A percentile compares a stretch with the other conserved stretches of the same genome.
Conservation (phyloP, 2,113 vertebrate species). For the Carassius gibelio region DNA sequence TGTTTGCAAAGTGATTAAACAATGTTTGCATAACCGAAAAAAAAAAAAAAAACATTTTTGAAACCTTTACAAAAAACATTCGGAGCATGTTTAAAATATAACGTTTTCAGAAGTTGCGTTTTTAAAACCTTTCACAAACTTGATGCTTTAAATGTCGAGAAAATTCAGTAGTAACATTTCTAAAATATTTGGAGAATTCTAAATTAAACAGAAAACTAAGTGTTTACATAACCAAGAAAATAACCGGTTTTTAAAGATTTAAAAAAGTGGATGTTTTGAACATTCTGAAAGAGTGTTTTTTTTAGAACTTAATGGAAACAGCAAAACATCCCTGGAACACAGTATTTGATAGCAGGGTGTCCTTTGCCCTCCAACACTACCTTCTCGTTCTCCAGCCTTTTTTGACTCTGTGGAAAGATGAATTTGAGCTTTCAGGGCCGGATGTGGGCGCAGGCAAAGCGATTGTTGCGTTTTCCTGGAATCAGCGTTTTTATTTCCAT, state of each 20-base stretch:
- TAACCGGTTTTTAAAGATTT: not conserved
- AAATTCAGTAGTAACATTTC: not conserved
- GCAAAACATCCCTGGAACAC: not conserved
- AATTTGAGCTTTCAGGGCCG: slow-evolving; percentile 43
- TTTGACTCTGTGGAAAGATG: slow-evolving; percentile 42
- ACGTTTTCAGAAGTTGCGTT: not conserved
- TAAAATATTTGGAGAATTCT: not conserved
- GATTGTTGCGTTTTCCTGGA: slow-evolving; percentile 8
- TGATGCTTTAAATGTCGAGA: not conserved
- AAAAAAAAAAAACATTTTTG: too few species aligned
- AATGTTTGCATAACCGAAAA: too few species aligned
- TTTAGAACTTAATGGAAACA: not conserved
- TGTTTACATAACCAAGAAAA: not conserved
- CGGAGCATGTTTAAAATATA: too few species aligned
- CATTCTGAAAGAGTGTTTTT: too few species aligned
- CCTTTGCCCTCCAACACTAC: not conserved
- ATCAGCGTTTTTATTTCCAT: slow-evolving; percentile 46
- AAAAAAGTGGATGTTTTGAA: too few species aligned
- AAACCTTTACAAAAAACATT: too few species aligned
- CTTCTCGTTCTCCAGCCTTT: slow-evolving; percentile 45
- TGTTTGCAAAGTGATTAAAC: not conserved
- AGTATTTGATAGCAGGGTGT: not conserved
- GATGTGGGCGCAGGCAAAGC: not conserved
- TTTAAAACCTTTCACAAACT: not conserved
- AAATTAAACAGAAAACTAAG: not conserved